Conservation (phyloP, 2,888 invertebrate species). For the Pegoplata infirma region DNA sequence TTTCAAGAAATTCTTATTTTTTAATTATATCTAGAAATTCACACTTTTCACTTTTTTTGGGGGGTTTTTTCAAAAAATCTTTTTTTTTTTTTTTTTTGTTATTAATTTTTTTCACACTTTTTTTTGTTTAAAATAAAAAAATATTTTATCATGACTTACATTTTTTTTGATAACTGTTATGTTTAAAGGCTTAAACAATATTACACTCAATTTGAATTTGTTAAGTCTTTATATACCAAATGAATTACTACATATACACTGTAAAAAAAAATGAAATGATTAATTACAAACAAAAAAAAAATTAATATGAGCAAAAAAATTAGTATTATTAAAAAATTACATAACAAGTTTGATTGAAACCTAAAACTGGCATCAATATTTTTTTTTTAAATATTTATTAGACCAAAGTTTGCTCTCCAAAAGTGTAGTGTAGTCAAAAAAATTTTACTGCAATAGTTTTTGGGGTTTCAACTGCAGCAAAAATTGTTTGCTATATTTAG, state of each 20-base stretch:
- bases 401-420: too few species aligned
- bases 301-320: too few species aligned
- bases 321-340: too few species aligned
- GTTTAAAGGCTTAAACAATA: constrained; percentile 60
- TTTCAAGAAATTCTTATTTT: background rate
- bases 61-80: background rate
- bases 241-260: constrained; percentile 50
- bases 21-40: constrained; percentile 1
- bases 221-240: constrained; percentile 60
- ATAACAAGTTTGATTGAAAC: too few species aligned
- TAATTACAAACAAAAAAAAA: constrained; percentile 3
- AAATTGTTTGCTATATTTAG: too few species aligned
- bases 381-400: too few species aligned
- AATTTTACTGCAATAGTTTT: too few species aligned
- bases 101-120: background rate
- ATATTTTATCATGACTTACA: constrained; percentile 51
- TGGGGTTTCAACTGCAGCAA: too few species aligned
- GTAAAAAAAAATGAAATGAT: constrained; percentile 30
- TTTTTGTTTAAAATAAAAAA: background rate
- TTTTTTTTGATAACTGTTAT: constrained; percentile 50
- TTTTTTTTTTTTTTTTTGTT: background rate
- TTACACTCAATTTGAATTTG: constrained; percentile 56
- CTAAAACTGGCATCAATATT: too few species aligned
- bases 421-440: too few species aligned
- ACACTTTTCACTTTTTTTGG: constrained; percentile 31